These are phyloP conservation scores for Setipinna tenuifilis DNA, from an alignment of 2,797 vertebrate species.

Conservation along the genomic window DNA sequence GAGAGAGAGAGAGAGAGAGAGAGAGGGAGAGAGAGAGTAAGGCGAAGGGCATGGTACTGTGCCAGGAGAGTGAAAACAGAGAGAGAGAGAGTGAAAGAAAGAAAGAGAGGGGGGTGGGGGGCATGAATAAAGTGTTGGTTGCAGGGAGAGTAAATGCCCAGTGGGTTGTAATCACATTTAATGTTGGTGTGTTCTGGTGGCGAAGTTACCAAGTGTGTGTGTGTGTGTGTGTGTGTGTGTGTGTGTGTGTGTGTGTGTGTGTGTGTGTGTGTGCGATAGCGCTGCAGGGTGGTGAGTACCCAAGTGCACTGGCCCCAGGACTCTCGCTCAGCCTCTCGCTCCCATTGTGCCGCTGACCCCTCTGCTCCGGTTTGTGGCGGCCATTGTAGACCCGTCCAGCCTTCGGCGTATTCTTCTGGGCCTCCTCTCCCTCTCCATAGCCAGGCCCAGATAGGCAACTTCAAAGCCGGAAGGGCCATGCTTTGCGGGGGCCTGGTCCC, in stretches of 20 bases:
- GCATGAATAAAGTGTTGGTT: not conserved
- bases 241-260: constrained; percentile 20
- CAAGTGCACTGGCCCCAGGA: constrained; percentile 38
- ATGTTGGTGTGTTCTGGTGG: constrained; percentile 53
- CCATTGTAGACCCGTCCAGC: constrained; percentile 79
- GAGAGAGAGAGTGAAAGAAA: not conserved
- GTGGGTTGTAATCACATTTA: constrained; percentile 63
- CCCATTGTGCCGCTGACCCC: constrained; percentile 65
- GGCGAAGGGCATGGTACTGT: not conserved
- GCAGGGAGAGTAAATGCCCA: constrained; percentile 46
- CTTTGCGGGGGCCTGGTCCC: constrained; percentile 90
- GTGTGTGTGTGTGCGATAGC: not conserved
- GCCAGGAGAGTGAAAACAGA: not conserved
- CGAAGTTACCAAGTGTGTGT: not conserved
- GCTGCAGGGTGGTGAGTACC: constrained; percentile 33
- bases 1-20: not conserved
- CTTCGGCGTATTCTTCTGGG: constrained; percentile 70
- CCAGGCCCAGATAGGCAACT: constrained; percentile 82
- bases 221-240: not conserved
- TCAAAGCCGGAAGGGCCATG: constrained; percentile 84
- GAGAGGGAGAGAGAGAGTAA: no score
- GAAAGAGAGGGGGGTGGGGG: not conserved
- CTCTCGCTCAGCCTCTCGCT: constrained; percentile 52
- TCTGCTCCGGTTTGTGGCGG: constrained; percentile 61
- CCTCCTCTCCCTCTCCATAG: constrained; percentile 80